A percentile compares a stretch with the other conserved stretches of the same genome.
These are phyloP conservation scores for Anguilla rostrata DNA, from an alignment of 2,113 vertebrate genomes.

Conservation along the genomic window DNA sequence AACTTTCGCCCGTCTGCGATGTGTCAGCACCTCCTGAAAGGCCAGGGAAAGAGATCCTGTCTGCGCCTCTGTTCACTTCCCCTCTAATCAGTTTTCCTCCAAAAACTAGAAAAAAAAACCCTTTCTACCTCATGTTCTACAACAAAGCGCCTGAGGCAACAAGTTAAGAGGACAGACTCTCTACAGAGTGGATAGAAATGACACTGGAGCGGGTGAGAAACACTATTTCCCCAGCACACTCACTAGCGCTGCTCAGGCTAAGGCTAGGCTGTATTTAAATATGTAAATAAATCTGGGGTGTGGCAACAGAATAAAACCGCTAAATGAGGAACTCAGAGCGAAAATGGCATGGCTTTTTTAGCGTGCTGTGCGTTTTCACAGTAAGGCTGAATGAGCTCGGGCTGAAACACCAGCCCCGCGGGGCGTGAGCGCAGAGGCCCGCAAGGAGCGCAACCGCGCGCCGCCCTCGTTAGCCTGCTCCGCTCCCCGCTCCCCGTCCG, in stretches of 20 bases:
- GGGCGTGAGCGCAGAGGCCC: not conserved
- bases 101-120: not conserved
- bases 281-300: not conserved
- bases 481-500: too few species aligned
- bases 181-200: not conserved
- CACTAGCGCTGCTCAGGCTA: too few species aligned
- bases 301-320: not conserved
- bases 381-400: not conserved
- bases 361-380: not conserved
- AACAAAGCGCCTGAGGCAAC: not conserved
- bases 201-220: not conserved
- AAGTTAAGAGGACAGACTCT: not conserved
- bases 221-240: too few species aligned
- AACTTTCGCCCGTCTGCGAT: not conserved
- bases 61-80: not conserved
- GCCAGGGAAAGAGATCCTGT: not conserved
- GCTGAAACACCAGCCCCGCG: not conserved
- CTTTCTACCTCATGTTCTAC: not conserved
- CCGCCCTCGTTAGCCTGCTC: too few species aligned
- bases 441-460: not conserved
- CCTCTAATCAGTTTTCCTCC: not conserved
- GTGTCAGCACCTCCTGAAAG: not conserved
- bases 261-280: not conserved
- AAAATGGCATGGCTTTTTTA: not conserved
- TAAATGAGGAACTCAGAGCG: not conserved